Base-by-base conservation (phyloP, 37 sponge, comb jelly and placozoan species). In the Spongilla lacustris region DNA sequence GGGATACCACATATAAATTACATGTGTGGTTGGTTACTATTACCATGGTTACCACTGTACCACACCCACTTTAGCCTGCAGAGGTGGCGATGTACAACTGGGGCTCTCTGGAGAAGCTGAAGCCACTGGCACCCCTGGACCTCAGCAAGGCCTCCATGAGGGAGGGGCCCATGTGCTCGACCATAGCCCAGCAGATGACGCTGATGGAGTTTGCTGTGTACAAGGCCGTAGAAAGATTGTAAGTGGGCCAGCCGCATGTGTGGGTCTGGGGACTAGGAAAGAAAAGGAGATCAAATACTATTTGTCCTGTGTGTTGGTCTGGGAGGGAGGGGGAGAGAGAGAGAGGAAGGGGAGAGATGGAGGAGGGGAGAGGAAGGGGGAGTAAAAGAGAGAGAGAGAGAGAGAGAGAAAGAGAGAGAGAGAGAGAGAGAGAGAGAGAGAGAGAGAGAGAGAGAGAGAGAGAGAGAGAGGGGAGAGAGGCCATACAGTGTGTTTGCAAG, bases 161-260 rank as follows among this genome's bases (percentile, higher is more conserved):
- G 58, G 58, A 58, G 58, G 58, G 58, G 58, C 21, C 21, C 0
- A 17, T 14, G 9, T 74, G 71, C 67, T 37, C 46, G 71, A 35
- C 81, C 0, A 49, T 94, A 0, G 88, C 94, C 0, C 84, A 90
- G 83, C 94, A 94, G 66, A 72, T 94, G 46, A 94, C 91, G n/a
- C 73, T 94, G n/a, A 78, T 94, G 70, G 88, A 90, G 84, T 94
- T 88, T 84, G 84, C 91, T 0, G 71, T 87, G 75, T 94, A 90
- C 81, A 74, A 72, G 25, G 86, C 82, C 32, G 76, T 94, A 3
- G 73, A 85, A 68, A 84, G 94, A 81, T 78, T 76, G 92, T 91
- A 27, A 50, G 77, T 58, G 1, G 58, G 19, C 58, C 11, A 17
- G 19, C 58, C 11, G 19, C 58, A 58, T 17, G 12, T 11, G 14